Base-by-base conservation (phyloP, 2,888 invertebrate species). In the Oegoconia quadripuncta region DNA sequence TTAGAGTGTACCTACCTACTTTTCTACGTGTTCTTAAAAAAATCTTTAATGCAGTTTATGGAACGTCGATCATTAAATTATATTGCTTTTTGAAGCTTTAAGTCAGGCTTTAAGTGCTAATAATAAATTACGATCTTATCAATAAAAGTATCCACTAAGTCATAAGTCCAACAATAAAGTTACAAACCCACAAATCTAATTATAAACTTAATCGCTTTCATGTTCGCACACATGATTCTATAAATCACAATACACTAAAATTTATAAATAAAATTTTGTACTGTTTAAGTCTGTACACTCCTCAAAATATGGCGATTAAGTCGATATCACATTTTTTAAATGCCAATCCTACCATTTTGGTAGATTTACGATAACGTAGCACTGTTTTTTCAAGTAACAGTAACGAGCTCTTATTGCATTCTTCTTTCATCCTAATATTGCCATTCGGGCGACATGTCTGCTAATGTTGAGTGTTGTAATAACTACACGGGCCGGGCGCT, bases 301-400 rank as follows among this genome's bases (percentile, higher is more conserved):
- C 16, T 30, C 32, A 23, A 33, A 35, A 36, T 39, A 36, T 43
- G 39, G 42, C 42, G 42, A 38, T 35, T 31, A 3, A 14, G 11
- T 33, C 22, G 25, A 34, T 35, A 41, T 35, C 39, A 36, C 39
- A 36, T 39, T 34, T 26, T 36, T 11, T 34, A 15, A 39, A n/a
- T 34, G 18, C 23, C 18, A 23, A 41, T 39, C 36, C 37, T 43
- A 41, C 46, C 43, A 39, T 34, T 52, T 47, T 54, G 51, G 64
- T 66, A 67, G 55, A 48, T 53, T 37, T 33, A 40, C n/a, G n/a
- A n/a, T n/a, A 39, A 37, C 14, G 29, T 26, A 46, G 56, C 52
- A n/a, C n/a, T n/a, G n/a, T n/a, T n/a, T n/a, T n/a, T n/a, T n/a
- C n/a, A n/a, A n/a, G n/a, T n/a, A n/a, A n/a, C n/a, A n/a, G n/a